Percentiles rank a stretch among this genome's conserved stretches.
These are phyloP conservation scores for Liopterus haemorrhoidalis DNA, from an alignment of 2,888 invertebrate species.

Conservation along the genomic window DNA sequence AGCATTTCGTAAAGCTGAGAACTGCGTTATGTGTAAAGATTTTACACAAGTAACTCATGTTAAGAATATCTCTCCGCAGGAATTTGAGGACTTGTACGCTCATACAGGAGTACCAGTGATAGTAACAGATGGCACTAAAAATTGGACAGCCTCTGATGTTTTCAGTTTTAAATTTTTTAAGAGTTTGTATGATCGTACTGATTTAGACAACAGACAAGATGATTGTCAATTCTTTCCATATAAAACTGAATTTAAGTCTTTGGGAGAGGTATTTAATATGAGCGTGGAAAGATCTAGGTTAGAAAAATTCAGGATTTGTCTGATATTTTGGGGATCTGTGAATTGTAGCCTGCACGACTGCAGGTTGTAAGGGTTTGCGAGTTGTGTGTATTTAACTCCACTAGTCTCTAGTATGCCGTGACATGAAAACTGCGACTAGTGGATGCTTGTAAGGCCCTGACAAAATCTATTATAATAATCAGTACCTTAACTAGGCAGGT, in stretches of 20 bases:
- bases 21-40: slow-evolving; percentile 70
- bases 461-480: too few relatives aligned
- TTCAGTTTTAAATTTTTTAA: slow-evolving; percentile 75
- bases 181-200: slow-evolving; percentile 57
- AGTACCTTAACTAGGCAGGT: too few relatives aligned
- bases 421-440: not conserved
- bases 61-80: slow-evolving; percentile 56
- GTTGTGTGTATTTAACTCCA: not conserved
- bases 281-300: slow-evolving; percentile 61
- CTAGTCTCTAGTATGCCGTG: too few relatives aligned
- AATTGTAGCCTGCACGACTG: not conserved
- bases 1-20: slow-evolving; percentile 70
- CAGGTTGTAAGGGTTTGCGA: not conserved
- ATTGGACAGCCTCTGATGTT: slow-evolving; percentile 69
- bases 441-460: too few relatives aligned
- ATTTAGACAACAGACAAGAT: slow-evolving; percentile 34
- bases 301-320: too few relatives aligned
- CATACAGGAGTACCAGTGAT: slow-evolving; percentile 77
- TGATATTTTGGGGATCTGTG: too few relatives aligned
- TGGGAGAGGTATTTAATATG: slow-evolving; percentile 81
- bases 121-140: slow-evolving; percentile 70
- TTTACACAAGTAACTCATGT: slow-evolving; percentile 61
- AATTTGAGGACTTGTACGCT: slow-evolving; percentile 71
- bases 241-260: slow-evolving; percentile 72
- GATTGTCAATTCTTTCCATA: slow-evolving; percentile 94